Percentiles rank a stretch among this genome's conserved stretches.
Evolutionary conservation across 2,113 vertebrate species (phyloP).

Genomic region (Cervus canadensis): DNA sequence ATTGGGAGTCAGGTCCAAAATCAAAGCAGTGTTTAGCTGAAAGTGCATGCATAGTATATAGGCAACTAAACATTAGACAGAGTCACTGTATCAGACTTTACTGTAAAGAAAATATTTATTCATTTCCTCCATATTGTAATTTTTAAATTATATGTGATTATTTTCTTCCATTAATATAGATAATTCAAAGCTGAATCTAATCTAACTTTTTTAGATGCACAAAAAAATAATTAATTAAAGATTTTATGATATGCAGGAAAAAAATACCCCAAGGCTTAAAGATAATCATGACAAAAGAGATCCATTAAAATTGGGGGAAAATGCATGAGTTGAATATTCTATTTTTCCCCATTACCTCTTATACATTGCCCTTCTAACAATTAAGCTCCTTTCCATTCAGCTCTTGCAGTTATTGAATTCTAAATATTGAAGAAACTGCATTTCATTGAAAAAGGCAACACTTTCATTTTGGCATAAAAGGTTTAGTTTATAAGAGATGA

Average conservation of each 20-base stretch:
- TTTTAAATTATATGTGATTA: background rate
- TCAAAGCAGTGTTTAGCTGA: background rate
- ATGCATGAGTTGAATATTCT: background rate
- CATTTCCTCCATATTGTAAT: background rate
- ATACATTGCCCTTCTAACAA: background rate
- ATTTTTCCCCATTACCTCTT: background rate
- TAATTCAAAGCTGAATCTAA: background rate
- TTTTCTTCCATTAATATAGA: background rate
- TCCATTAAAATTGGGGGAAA: background rate
- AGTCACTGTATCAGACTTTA: background rate
- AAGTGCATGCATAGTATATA: background rate
- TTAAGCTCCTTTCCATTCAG: constrained; percentile 46
- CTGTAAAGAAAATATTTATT: background rate
- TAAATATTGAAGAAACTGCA: constrained; percentile 46
- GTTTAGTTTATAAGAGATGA: constrained; percentile 34
- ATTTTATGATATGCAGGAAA: constrained; percentile 5
- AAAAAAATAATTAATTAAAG: background rate
- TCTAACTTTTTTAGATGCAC: background rate
- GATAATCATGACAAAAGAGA: background rate
- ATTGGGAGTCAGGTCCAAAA: background rate
- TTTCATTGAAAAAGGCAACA: constrained; percentile 41
- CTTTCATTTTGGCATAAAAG: constrained; percentile 49
- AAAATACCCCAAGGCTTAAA: background rate
- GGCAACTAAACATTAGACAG: background rate
- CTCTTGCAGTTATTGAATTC: constrained; percentile 47